Base-by-base conservation (phyloP, 2,797 vertebrate species). In the Threskiornis aethiopicus region DNA sequence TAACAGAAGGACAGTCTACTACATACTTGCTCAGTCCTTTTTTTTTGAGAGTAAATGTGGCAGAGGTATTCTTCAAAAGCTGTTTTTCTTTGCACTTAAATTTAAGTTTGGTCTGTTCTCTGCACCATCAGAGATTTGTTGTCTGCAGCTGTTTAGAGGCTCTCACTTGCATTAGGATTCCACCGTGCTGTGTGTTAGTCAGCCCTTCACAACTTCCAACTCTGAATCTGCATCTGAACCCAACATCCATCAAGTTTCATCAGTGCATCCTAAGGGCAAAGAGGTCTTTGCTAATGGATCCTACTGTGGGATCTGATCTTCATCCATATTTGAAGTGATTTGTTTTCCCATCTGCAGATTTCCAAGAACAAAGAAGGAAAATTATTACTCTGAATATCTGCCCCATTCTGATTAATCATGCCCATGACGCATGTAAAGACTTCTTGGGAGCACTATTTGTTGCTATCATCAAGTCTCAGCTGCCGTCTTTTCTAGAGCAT, bases 341-440 rank as follows among this genome's bases (percentile, higher is more conserved):
- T 69, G 26, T 54, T 86, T 78, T 93, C 69, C 69, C 70, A 82
- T 75, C 77, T 73, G 70, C 58, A 73, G 66, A 76, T 64, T 94
- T 93, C 84, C 69, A 76, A 61, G 80, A 93, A 95, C 42, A 86
- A 86, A 86, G 73, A 91, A 31, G 11, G 41, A 90, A 95, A 95
- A 52, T 78, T 83, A 89, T 39, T 80, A 61, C 58, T 73, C 35
- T 52, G 26, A 80, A 6, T 95, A 81, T 69, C 81, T 93, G 52
- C 28, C 59, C 64, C 71, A 62, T 65, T 88, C 79, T 72, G 51
- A 86, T 92, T 92, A 86, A 87, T 78, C 90, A 46, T 6, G 37
- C 37, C 59, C 41, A 73, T 70, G 51, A 89, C 0, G 4, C 92
- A 94, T 17, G 31, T 41, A 35, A 86, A 69, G 55, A 65, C 29